Evolutionary conservation across 92 coral and sea anemone genomes (phyloP).

Genomic region (Plumapathes pennacea): DNA sequence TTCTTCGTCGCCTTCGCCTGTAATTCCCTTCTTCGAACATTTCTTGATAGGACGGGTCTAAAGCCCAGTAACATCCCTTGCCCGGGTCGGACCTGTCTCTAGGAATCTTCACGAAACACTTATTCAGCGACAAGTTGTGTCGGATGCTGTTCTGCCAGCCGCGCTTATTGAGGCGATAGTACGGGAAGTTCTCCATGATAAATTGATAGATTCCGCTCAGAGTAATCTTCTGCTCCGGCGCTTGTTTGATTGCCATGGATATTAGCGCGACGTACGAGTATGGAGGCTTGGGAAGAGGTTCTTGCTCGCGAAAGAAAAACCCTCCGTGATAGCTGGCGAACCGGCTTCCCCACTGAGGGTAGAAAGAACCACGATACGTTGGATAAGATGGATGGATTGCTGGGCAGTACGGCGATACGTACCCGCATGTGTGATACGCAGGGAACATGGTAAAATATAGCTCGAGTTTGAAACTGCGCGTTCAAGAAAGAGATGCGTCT

Average conservation of each 20-base stretch:
- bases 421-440: conserved; percentile 33
- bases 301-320: conserved; percentile 31
- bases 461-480: too few species aligned
- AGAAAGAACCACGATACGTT: conserved; percentile 18
- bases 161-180: conserved; percentile 92
- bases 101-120: conserved; percentile 92
- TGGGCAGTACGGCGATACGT: conserved; percentile 52
- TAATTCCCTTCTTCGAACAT: conserved; percentile 99
- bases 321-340: conserved; percentile 28
- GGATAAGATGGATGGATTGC: conserved; percentile 23
- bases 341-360: conserved; percentile 19
- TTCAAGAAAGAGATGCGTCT: not conserved
- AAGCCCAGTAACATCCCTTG: conserved; percentile 95
- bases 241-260: conserved; percentile 98
- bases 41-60: conserved; percentile 87
- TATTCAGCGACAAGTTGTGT: conserved; percentile 91
- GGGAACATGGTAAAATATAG: too few species aligned
- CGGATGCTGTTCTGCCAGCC: conserved; percentile 99
- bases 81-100: conserved; percentile 96
- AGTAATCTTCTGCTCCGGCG: conserved; percentile 82
- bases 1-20: conserved; percentile 83
- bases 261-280: conserved; percentile 96
- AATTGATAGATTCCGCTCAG: conserved; percentile 96
- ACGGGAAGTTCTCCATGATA: conserved; percentile 92
- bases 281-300: conserved; percentile 94